phyloP scores from a whole-genome alignment of 2,113 vertebrate species.

The Psephotus haematonotus region DNA sequence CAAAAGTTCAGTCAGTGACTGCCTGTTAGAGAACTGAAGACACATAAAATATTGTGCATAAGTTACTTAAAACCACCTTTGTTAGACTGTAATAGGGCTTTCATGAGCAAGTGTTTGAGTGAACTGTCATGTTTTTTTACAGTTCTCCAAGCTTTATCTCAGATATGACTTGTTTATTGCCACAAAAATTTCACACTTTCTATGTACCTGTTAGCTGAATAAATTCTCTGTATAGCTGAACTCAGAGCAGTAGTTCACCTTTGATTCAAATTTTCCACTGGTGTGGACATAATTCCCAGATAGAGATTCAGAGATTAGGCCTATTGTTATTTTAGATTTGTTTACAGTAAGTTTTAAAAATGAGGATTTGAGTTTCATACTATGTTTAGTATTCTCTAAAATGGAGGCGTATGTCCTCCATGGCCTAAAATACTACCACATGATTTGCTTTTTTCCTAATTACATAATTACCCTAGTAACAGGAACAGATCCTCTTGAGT shows the following conservation, averaged over 20 bases:
- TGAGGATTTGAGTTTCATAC: background rate
- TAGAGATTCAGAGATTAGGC: background rate
- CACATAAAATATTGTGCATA: background rate
- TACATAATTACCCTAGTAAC: constrained; percentile 18
- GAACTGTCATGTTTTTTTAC: background rate
- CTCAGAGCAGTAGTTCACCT: background rate
- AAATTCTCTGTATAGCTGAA: background rate
- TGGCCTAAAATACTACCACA: background rate
- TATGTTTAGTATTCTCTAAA: background rate
- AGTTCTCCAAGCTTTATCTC: background rate
- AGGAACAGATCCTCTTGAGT: background rate
- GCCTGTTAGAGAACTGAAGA: background rate
- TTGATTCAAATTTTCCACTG: background rate
- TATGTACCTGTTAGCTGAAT: background rate
- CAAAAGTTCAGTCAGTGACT: background rate
- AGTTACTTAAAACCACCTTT: background rate
- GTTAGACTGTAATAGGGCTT: background rate
- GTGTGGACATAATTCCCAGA: background rate
- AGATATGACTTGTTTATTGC: background rate
- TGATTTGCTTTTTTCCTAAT: constrained; percentile 31
- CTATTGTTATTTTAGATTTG: background rate
- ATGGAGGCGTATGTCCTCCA: background rate
- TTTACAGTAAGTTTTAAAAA: background rate
- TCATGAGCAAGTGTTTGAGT: background rate
- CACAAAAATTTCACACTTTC: background rate